phyloP scores from a whole-genome alignment of 2,113 vertebrate species.

The Poeciliopsis turrubarensis region DNA sequence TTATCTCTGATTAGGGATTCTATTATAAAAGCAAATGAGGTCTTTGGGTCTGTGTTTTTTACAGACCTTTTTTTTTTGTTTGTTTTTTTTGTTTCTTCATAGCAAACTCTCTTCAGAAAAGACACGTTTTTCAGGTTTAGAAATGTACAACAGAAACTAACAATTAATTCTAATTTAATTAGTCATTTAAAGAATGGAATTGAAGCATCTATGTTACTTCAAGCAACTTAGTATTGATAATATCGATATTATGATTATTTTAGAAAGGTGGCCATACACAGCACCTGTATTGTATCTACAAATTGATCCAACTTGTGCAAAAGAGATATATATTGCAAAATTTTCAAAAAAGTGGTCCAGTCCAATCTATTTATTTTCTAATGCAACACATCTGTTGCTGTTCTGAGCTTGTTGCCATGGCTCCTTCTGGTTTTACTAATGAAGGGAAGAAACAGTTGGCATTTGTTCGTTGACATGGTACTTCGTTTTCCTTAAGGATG shows the following conservation, averaged over 20 bases:
- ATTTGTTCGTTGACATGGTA: constrained; percentile 54
- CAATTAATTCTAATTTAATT: constrained; percentile 10
- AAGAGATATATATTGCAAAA: too few species aligned
- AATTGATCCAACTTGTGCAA: too few species aligned
- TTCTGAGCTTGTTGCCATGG: constrained; percentile 64
- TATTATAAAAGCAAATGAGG: constrained; percentile 71
- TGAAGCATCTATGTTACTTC: not conserved
- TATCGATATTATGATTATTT: too few species aligned
- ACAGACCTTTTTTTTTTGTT: not conserved
- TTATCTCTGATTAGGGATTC: constrained; percentile 70
- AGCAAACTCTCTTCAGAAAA: not conserved
- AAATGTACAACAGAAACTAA: constrained; percentile 16
- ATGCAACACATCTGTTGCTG: constrained; percentile 29
- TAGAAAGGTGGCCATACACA: too few species aligned
- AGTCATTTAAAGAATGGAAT: not conserved
- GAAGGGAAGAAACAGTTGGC: constrained; percentile 54
- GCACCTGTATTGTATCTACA: too few species aligned
- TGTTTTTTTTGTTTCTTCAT: not conserved
- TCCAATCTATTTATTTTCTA: too few species aligned
- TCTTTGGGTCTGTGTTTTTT: constrained; percentile 47
- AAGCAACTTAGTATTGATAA: too few species aligned
- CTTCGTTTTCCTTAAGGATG: constrained; percentile 28
- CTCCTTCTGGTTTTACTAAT: constrained; percentile 69
- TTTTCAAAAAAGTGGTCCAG: too few species aligned
- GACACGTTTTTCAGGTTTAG: constrained; percentile 23